phyloP scores from a whole-genome alignment of 1,140 invertebrate genomes.

The Gonioctena quinquepunctata region DNA sequence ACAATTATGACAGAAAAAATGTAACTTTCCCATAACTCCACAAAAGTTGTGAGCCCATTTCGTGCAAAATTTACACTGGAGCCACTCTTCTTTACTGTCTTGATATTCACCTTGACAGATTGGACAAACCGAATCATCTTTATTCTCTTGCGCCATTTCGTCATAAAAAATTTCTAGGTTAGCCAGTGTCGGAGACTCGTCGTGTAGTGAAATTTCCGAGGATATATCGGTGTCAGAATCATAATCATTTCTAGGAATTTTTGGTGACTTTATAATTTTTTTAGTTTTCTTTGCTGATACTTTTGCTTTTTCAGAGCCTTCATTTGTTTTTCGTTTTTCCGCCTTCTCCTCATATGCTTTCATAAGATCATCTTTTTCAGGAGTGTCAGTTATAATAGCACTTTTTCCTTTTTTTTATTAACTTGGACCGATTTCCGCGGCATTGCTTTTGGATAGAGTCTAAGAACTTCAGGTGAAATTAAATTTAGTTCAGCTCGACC shows the following conservation, averaged over 20 bases:
- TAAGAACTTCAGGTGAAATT: neutral
- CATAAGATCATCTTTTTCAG: neutral
- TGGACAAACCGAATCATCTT: neutral
- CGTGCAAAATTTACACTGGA: neutral
- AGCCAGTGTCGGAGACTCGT: neutral
- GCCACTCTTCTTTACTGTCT: neutral
- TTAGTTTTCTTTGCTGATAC: neutral
- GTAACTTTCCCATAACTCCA: neutral
- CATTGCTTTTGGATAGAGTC: neutral
- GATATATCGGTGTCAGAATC: neutral
- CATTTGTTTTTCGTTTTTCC: neutral
- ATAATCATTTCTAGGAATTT: neutral
- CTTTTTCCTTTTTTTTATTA: neutral
- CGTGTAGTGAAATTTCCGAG: neutral
- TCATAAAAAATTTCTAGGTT: neutral
- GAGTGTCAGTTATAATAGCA: neutral
- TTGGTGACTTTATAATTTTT: neutral
- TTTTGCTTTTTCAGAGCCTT: neutral
- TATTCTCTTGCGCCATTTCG: neutral
- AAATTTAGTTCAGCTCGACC: neutral
- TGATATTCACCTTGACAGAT: conserved; percentile 3
- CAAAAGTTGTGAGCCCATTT: conserved; percentile 5
- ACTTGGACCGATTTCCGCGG: neutral
- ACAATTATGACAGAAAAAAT: conserved; percentile 8
- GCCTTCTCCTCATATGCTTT: neutral